Evolutionary conservation across 2,888 invertebrate species (phyloP).

Genomic region (Yponomeuta plumbellus): DNA sequence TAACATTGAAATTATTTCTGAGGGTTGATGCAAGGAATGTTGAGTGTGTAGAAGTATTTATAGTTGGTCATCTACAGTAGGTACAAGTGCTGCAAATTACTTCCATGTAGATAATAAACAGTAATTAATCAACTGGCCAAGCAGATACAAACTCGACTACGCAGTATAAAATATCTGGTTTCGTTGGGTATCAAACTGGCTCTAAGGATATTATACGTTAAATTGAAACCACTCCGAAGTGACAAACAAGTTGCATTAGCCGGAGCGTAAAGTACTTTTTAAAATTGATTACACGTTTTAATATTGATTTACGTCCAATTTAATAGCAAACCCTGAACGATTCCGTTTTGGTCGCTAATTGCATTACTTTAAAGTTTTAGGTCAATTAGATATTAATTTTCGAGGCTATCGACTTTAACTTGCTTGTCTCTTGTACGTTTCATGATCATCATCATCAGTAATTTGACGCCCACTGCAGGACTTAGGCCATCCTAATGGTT

Average conservation of each 20-base stretch:
- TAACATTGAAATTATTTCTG: neutral
- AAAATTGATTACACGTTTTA: too few species aligned
- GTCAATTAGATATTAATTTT: neutral
- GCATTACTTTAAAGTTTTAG: neutral
- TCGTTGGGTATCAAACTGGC: constrained; percentile 5
- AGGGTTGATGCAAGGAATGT: neutral
- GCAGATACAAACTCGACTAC: constrained; percentile 5
- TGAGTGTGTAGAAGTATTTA: neutral
- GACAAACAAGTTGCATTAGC: neutral
- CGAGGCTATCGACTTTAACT: too few species aligned
- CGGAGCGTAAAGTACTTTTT: neutral
- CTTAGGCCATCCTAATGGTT: too few species aligned
- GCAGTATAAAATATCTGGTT: constrained; percentile 9
- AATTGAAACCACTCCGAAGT: neutral
- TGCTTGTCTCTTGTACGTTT: too few species aligned
- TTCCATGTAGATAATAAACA: constrained; percentile 17
- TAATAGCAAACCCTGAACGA: neutral
- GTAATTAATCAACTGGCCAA: constrained; percentile 21
- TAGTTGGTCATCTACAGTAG: neutral
- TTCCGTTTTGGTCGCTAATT: neutral
- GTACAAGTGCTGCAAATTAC: constrained; percentile 18
- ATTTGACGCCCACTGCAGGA: too few species aligned
- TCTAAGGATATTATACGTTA: neutral
- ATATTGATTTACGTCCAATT: neutral
- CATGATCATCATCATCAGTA: too few species aligned